phyloP scores from a whole-genome alignment of 30 jellyfish, hydroid and myxozoan genomes.

The Hydractinia echinata region DNA sequence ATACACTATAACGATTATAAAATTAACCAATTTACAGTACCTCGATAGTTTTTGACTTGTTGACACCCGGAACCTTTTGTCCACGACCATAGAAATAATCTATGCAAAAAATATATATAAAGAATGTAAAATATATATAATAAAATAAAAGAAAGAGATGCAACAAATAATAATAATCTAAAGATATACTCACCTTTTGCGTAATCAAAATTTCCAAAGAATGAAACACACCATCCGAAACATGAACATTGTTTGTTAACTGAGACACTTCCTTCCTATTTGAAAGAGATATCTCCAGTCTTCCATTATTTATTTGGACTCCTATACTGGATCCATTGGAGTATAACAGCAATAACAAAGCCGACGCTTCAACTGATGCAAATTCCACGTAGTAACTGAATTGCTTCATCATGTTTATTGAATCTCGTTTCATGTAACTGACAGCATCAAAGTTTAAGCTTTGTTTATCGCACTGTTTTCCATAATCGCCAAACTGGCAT shows the following conservation, averaged over 20 bases:
- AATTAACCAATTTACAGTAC: no score
- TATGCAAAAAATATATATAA: no score
- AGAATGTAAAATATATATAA: no score
- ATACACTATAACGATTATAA: no score
- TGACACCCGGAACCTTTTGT: no score
- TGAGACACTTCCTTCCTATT: neutral
- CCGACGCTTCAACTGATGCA: slow-evolving; percentile 8
- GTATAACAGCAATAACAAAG: neutral
- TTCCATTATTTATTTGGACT: neutral
- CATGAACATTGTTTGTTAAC: neutral
- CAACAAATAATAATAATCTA: no score
- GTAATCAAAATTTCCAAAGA: neutral
- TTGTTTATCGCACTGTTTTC: slow-evolving; percentile 19
- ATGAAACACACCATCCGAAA: slow-evolving; percentile 15
- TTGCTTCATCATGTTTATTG: neutral
- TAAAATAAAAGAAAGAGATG: no score
- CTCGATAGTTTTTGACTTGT: no score
- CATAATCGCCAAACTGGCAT: slow-evolving; percentile 29
- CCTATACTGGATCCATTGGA: neutral
- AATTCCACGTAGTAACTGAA: neutral
- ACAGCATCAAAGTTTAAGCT: neutral
- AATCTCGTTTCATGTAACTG: neutral
- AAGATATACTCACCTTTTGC: slow-evolving; percentile 5
- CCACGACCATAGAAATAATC: no score
- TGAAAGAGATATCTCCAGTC: neutral